Evolutionary conservation across 2,113 vertebrate genomes (phyloP), one percentile per base, ranked within the genome.

Genomic region (Bolborhynchus lineola): DNA sequence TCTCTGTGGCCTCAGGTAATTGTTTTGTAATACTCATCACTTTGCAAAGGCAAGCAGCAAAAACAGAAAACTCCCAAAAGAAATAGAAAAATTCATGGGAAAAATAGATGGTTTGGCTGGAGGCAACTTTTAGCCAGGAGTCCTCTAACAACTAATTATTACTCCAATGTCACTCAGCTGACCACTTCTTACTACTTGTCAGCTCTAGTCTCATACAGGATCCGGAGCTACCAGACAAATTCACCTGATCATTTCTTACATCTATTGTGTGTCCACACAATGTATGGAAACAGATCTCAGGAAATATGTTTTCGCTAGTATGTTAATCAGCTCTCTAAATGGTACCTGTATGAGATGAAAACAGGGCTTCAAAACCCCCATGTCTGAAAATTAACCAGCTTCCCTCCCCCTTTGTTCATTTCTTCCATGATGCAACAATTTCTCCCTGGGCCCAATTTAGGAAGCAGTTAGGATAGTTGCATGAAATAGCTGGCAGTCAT

Each of bases 401-500:
- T 93, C 24, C 71, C 81, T 52, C 2, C 13, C 41, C 92, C 82
- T 97, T 60, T 81, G 69, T 55, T 53, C 55, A 11, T 39, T 96
- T 93, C 39, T 85, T 85, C 67, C 53, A 84, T 42, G 17, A 71
- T 94, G 44, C 52, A 96, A 57, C 35, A 0, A 91, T 95, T 96
- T 97, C 84, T 85, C 88, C 7, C 5, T 72, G 77, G 46, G 72
- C 52, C 97, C 77, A 53, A 75, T 95, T 93, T 95, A 93, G 59
- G 77, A 39, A 93, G 33, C 79, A 83, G 67, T 89, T 23, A 12
- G 46, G 70, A 68, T 65, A 80, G 57, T 74, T 82, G 55, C 65
- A 33, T 93, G 88, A 97, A 97, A 93, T 82, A 96, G 71, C 81
- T 46, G 12, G 35, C 91, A 86, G 71, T 80, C 92, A 94, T 4